A percentile compares a stretch with the other conserved stretches of the same genome.
Conservation (phyloP, 2,113 vertebrate genomes). For the Salminus brasiliensis region DNA sequence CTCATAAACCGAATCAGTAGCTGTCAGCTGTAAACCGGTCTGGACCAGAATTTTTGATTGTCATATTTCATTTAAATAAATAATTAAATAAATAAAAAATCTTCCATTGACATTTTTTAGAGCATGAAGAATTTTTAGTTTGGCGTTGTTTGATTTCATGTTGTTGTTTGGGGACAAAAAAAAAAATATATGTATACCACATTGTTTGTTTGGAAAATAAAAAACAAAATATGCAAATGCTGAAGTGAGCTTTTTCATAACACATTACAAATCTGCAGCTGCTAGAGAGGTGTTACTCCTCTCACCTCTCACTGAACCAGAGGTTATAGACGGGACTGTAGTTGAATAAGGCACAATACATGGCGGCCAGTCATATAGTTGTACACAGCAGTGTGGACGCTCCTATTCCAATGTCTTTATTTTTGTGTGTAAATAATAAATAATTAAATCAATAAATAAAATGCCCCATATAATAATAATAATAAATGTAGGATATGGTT, state of each 20-base stretch:
- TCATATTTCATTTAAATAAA: slow-evolving; percentile 42
- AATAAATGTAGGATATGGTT: too few species aligned
- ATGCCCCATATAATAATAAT: too few species aligned
- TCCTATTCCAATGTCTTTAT: too few species aligned
- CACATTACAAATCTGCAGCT: not conserved
- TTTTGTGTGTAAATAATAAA: too few species aligned
- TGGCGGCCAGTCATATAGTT: too few species aligned
- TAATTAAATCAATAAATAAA: too few species aligned
- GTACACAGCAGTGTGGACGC: too few species aligned
- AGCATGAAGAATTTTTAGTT: slow-evolving; percentile 60
- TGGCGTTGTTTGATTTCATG: slow-evolving; percentile 53
- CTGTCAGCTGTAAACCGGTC: slow-evolving; percentile 25
- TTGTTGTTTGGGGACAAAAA: slow-evolving; percentile 45
- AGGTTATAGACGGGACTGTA: too few species aligned
- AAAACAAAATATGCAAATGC: slow-evolving; percentile 46
- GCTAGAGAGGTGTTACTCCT: not conserved
- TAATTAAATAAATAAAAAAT: slow-evolving; percentile 35
- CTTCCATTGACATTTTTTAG: slow-evolving; percentile 44
- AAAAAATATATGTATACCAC: slow-evolving; percentile 47
- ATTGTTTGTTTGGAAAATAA: slow-evolving; percentile 58
- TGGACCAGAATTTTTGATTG: slow-evolving; percentile 43
- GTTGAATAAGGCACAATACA: too few species aligned
- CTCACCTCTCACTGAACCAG: too few species aligned
- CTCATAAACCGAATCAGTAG: slow-evolving; percentile 12
- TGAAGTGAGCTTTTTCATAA: not conserved